Conservation (phyloP, 2,888 invertebrate genomes). For the Caradrina clavipalpis region DNA sequence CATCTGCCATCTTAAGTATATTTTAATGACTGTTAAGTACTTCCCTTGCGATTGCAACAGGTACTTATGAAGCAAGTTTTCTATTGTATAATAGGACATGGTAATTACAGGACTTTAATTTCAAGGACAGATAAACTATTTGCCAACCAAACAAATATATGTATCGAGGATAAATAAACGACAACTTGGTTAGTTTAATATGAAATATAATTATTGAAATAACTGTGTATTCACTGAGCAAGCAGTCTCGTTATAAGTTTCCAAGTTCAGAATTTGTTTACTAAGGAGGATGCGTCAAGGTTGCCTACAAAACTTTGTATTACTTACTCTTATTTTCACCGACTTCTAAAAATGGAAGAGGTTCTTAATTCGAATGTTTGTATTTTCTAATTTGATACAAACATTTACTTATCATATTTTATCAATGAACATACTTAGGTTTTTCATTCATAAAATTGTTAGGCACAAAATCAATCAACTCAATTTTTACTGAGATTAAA, state of each 20-base stretch:
- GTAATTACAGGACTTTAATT: background rate
- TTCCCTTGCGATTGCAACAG: background rate
- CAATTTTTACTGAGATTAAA: too few species aligned
- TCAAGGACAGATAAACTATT: background rate
- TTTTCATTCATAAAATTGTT: too few species aligned
- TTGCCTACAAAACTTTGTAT: too few species aligned
- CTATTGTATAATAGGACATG: background rate
- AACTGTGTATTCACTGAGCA: background rate
- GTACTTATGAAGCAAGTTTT: background rate
- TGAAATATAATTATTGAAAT: constrained; percentile 6
- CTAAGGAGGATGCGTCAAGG: too few species aligned
- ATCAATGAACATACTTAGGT: too few species aligned
- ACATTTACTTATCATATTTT: too few species aligned
- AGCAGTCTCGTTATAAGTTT: background rate
- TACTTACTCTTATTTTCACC: too few species aligned
- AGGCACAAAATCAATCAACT: too few species aligned
- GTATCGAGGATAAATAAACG: background rate
- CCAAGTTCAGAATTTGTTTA: too few species aligned
- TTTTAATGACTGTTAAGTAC: constrained; percentile 11
- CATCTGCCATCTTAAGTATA: constrained; percentile 8
- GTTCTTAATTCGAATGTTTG: too few species aligned
- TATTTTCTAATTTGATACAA: too few species aligned
- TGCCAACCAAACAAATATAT: background rate
- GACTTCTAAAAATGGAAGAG: too few species aligned
- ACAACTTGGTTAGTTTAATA: background rate